phyloP scores from a whole-genome alignment of 1,140 invertebrate species.

The Olivierus martensii region DNA sequence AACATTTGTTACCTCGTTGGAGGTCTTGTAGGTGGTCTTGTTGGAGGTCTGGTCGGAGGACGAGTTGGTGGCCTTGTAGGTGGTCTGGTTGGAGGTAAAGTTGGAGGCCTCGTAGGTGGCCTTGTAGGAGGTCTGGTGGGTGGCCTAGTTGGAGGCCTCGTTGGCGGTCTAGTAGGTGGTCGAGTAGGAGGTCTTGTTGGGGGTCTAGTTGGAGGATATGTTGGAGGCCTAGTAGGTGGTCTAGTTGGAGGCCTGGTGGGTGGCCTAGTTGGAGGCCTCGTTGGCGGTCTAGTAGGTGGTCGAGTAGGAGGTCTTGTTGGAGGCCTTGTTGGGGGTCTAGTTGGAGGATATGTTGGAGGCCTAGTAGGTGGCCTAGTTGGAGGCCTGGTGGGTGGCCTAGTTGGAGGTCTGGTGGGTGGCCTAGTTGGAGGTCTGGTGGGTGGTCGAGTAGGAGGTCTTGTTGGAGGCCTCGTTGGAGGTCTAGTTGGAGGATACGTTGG shows the following conservation, averaged over 20 bases:
- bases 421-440: background rate
- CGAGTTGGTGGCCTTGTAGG: background rate
- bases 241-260: background rate
- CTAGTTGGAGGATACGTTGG: background rate
- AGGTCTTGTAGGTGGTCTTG: background rate
- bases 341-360: background rate
- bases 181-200: background rate
- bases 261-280: background rate
- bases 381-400: background rate
- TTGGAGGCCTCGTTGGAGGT: background rate
- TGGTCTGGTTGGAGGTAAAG: background rate
- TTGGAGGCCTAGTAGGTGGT: background rate
- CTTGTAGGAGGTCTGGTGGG: background rate
- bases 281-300: background rate
- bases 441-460: background rate
- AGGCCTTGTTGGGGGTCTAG: background rate
- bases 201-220: background rate
- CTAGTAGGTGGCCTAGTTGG: background rate
- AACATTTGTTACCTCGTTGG: background rate
- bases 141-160: background rate
- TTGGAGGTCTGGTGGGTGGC: background rate
- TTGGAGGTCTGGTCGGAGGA: background rate
- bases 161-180: background rate
- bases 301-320: background rate
- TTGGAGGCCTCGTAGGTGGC: background rate